Evolutionary conservation across 2,888 invertebrate genomes (phyloP).

Genomic region (Cryptophagus acutangulus): DNA sequence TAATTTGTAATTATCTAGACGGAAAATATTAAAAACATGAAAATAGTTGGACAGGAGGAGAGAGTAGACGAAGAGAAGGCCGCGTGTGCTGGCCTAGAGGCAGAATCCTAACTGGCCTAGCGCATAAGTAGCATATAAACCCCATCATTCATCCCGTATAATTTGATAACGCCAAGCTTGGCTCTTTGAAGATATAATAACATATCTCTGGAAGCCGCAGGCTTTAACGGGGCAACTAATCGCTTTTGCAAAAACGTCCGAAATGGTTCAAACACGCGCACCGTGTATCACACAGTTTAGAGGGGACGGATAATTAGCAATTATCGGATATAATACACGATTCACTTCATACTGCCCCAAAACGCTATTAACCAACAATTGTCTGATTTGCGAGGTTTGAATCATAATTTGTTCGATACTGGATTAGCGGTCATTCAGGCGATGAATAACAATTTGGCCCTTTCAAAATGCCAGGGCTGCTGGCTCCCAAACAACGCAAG

Average conservation of each 20-base stretch:
- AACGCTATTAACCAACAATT: slow-evolving; percentile 29
- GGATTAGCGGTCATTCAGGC: slow-evolving; percentile 23
- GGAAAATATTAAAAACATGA: too few species aligned
- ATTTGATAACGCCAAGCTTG: slow-evolving; percentile 28
- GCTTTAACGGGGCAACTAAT: slow-evolving; percentile 22
- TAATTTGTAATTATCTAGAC: too few species aligned
- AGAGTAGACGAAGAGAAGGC: too few species aligned
- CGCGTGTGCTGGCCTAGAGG: slow-evolving; percentile 6
- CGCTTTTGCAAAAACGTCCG: slow-evolving; percentile 20
- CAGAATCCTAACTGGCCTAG: background rate
- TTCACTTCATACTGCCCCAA: slow-evolving; percentile 16
- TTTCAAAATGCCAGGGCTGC: too few species aligned
- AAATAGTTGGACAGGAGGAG: slow-evolving; percentile 8
- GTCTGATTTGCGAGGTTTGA: slow-evolving; percentile 30
- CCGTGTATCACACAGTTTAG: background rate
- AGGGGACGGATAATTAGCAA: slow-evolving; percentile 28
- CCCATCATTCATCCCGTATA: slow-evolving; percentile 25
- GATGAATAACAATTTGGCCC: slow-evolving; percentile 23
- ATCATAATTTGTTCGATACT: slow-evolving; percentile 28
- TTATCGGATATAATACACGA: slow-evolving; percentile 29
- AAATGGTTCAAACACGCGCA: slow-evolving; percentile 12
- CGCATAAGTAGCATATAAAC: slow-evolving; percentile 4
- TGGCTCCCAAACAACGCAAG: too few species aligned
- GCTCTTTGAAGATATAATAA: slow-evolving; percentile 31
- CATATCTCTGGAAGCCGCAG: slow-evolving; percentile 26